Evolutionary conservation across 2,888 invertebrate genomes (phyloP), one percentile per base, ranked within the genome.

Genomic region (Ligdia adustata): DNA sequence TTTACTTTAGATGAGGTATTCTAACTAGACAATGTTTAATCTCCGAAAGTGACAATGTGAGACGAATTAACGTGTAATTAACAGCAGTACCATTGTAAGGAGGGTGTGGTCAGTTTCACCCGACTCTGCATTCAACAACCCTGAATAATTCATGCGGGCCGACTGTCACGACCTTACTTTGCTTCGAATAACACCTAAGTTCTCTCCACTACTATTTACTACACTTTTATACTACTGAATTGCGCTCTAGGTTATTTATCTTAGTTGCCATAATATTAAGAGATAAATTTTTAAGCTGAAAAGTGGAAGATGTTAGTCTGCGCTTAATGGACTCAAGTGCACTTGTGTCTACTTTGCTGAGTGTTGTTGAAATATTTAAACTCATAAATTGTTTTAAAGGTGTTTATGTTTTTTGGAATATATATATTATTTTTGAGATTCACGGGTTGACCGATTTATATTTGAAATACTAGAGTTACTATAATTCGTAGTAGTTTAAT

Each of bases 111-210:
- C 67, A 72, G 56, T 60, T 55, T 58, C 67, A 66, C 56, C 61
- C 39, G 57, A 50, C 50, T 64, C 70, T 72, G 75, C 71, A 76
- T 77, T 72, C 74, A 77, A 68, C 74, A 69, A 67, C 69, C 68
- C 69, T 83, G 79, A 82, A 84, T 84, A 75, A 84, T 84, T 82
- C 81, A 82, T 80, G 57, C 65, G 55, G 70, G 66, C 63, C 64
- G 68, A 69, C 72, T 75, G 74, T 72, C 79, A 73, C 66, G 65
- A 66, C 71, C 67, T 73, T 70, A 70, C 75, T 66, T 70, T 63
- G 58, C 66, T 63, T 57, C 62, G 61, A 61, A 66, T 66, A 66
- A 64, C 60, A 63, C 66, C 65, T 74, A 67, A 55, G 61, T 61
- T 54, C 38, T 60, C 41, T 43, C 47, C 39, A 41, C 41, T 52